Evolutionary conservation across 2,113 vertebrate genomes (phyloP).

Genomic region (Echinops telfairi): DNA sequence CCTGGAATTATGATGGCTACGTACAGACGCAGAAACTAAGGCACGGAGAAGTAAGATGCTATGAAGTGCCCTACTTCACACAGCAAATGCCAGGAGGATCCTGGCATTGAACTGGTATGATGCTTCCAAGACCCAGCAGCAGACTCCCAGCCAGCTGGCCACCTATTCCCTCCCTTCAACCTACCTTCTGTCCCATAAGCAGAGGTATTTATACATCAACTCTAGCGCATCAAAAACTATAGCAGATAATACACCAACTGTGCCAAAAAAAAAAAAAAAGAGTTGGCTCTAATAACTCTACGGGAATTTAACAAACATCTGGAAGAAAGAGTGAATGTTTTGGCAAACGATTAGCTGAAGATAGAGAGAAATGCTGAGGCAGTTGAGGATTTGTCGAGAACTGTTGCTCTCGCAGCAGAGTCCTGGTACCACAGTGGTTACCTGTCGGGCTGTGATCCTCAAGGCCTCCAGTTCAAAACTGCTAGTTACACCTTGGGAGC

Average conservation of each 20-base stretch:
- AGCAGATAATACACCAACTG: neutral
- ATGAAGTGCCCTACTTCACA: too few relatives aligned
- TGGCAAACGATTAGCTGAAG: neutral
- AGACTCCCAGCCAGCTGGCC: too few relatives aligned
- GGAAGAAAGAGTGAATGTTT: neutral
- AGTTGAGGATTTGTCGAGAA: neutral
- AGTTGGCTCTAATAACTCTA: neutral
- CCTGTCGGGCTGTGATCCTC: too few relatives aligned
- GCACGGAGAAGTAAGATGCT: neutral
- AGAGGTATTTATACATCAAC: neutral
- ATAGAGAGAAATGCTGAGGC: neutral
- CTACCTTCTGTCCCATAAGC: neutral
- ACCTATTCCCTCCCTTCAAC: neutral
- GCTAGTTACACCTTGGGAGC: too few relatives aligned
- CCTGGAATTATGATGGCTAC: neutral
- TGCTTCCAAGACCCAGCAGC: neutral
- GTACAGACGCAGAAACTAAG: neutral
- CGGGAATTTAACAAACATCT: neutral
- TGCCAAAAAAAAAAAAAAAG: neutral
- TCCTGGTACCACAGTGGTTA: too few relatives aligned
- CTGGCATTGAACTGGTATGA: neutral
- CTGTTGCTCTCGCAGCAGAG: neutral
- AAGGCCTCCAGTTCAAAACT: too few relatives aligned
- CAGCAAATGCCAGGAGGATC: neutral
- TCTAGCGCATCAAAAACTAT: rapidly evolving